Conservation (phyloP, 2,888 invertebrate genomes). For the Exocentrus adspersus region DNA sequence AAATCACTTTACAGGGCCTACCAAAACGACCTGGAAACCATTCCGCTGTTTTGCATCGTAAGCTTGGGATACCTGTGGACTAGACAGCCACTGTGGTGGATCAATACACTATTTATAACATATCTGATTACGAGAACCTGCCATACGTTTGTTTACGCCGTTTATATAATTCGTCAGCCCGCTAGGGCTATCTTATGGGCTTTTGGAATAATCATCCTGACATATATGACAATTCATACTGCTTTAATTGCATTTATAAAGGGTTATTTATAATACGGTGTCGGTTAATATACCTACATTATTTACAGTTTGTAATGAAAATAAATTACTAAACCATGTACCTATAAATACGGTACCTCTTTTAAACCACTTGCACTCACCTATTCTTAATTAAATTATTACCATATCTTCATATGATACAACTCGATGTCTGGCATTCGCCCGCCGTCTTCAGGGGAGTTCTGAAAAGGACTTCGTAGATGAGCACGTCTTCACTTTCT, state of each 20-base stretch:
- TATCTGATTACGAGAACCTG: constrained; percentile 68
- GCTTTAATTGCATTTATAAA: constrained; percentile 40
- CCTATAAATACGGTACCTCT: too few species aligned
- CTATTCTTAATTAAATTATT: too few species aligned
- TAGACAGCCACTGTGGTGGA: constrained; percentile 65
- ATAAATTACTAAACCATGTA: too few species aligned
- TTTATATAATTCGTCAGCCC: constrained; percentile 70
- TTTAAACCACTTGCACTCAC: too few species aligned
- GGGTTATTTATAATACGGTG: not conserved
- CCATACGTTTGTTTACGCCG: constrained; percentile 74
- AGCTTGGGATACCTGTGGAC: constrained; percentile 72
- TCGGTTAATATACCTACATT: too few species aligned
- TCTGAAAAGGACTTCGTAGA: too few species aligned
- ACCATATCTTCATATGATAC: too few species aligned
- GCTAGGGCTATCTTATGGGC: constrained; percentile 50
- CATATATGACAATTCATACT: constrained; percentile 50
- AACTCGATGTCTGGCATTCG: too few species aligned
- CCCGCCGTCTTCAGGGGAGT: too few species aligned
- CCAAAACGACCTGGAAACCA: constrained; percentile 78
- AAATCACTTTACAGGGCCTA: constrained; percentile 68
- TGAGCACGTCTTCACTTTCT: too few species aligned
- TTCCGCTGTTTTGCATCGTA: constrained; percentile 71
- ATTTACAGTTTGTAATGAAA: too few species aligned
- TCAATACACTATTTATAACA: constrained; percentile 66
- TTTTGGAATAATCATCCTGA: constrained; percentile 48